Base-by-base conservation (phyloP, 1,140 invertebrate genomes). In the Meloidogyne hapla region DNA sequence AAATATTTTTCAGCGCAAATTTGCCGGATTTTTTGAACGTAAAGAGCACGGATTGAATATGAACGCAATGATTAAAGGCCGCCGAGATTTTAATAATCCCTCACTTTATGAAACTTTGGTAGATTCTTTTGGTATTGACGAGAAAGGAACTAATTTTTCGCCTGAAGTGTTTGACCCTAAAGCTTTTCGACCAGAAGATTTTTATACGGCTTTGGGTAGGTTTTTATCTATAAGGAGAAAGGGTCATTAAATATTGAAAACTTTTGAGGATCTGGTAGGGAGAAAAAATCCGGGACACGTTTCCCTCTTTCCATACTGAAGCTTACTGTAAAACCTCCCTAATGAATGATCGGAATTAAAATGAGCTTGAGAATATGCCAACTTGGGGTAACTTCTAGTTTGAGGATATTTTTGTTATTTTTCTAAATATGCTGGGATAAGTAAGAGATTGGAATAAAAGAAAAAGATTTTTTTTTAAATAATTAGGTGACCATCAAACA, bases 91-190 rank as follows among this genome's bases (percentile, higher is more conserved):
- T 63, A 75, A 28, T 6, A 75, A 75, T 38, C 74, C 74, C 13
- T 42, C 74, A 10, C 64, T 75, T 8, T 75, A 75, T 63, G 74
- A 75, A 63, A 48, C 40, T 15, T 74, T 75, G 38, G 25, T 64
- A 23, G 42, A 75, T 21, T 25, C 33, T 48, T 75, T 45, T 63
- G 69, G 69, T 38, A 67, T 75, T 33, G 74, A 75, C 65, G 71
- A 75, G 70, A 75, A 76, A 21, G 74, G 74, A 64, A 69, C 74
- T 13, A 70, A 63, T 33, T 75, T 75, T 61, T 28, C 64, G 15
- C 6, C 38, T 6, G 23, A 23, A 3, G 72, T 75, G 12, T 75
- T 42, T 40, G 74, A 75, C 45, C 74, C 74, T 33, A 67, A 75
- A 26, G 69, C 70, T 9, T 75, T 75, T 63, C 5, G 3, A 18